These are phyloP conservation scores for Oikopleura dioica DNA, from an alignment of 23 tunicate genomes.

Conservation along the genomic window DNA sequence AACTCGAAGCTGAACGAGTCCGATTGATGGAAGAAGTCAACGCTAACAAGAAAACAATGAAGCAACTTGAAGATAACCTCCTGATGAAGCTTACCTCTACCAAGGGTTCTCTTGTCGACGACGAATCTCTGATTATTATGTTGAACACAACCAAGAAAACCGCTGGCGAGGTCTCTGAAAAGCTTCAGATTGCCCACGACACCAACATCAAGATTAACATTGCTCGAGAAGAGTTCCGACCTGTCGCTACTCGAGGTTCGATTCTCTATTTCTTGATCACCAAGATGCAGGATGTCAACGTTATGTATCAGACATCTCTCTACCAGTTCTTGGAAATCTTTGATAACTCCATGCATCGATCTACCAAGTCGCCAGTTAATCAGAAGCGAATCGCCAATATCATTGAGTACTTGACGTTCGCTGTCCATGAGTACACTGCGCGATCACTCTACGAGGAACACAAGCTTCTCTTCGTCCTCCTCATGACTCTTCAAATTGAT, in stretches of 20 bases:
- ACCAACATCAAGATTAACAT: slow-evolving; percentile 78
- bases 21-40: slow-evolving; percentile 90
- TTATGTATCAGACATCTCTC: slow-evolving; percentile 68
- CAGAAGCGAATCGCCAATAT: slow-evolving; percentile 55
- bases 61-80: slow-evolving; percentile 69
- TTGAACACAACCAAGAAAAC: slow-evolving; percentile 64
- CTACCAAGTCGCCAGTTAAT: slow-evolving; percentile 61
- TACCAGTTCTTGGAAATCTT: slow-evolving; percentile 64
- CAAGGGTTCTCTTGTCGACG: slow-evolving; percentile 83
- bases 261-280: slow-evolving; percentile 78
- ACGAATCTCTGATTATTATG: slow-evolving; percentile 78
- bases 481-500: slow-evolving; percentile 76
- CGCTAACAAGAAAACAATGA: slow-evolving; percentile 67
- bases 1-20: slow-evolving; percentile 68
- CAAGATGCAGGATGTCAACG: slow-evolving; percentile 48
- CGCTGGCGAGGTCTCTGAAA: slow-evolving; percentile 81
- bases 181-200: slow-evolving; percentile 58
- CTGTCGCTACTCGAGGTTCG: slow-evolving; percentile 79
- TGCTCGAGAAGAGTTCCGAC: slow-evolving; percentile 87
- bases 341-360: slow-evolving; percentile 78
- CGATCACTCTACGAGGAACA: slow-evolving; percentile 69
- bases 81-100: slow-evolving; percentile 63
- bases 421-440: slow-evolving; percentile 50
- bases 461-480: slow-evolving; percentile 65
- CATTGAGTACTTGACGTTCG: slow-evolving; percentile 57